Evolutionary conservation across 30 jellyfish, hydroid and myxozoan genomes (phyloP).

Genomic region (Catostylus mosaicus): DNA sequence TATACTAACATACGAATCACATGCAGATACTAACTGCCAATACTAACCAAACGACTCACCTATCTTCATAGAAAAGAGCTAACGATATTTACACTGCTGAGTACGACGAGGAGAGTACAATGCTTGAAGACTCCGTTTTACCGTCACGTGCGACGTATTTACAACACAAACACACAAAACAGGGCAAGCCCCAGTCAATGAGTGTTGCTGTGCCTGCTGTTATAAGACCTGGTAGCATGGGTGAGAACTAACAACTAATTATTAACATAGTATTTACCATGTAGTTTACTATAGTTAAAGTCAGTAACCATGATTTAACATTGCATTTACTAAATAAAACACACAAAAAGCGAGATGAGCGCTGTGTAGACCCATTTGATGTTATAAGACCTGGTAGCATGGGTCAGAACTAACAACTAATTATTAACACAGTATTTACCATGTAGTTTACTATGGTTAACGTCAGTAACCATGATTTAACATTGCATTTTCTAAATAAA

Average conservation of each 20-base stretch:
- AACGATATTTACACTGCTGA: constrained; percentile 83
- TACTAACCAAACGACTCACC: constrained; percentile 19
- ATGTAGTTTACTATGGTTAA: too few species aligned
- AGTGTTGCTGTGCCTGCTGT: constrained; percentile 96
- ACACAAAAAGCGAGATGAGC: too few species aligned
- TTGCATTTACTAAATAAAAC: too few species aligned
- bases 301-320: too few species aligned
- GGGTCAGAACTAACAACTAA: too few species aligned
- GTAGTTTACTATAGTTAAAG: not conserved
- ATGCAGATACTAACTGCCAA: not conserved
- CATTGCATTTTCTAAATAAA: too few species aligned
- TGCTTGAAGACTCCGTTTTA: constrained; percentile 88
- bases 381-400: too few species aligned
- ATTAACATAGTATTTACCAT: not conserved
- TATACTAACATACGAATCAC: too few species aligned
- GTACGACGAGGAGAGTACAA: constrained; percentile 85
- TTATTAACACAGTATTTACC: too few species aligned
- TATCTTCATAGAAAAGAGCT: constrained; percentile 76
- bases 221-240: constrained; percentile 94
- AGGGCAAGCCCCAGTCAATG: constrained; percentile 81
- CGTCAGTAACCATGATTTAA: too few species aligned
- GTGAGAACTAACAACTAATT: constrained; percentile 49
- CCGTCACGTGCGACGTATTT: constrained; percentile 90
- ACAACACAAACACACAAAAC: constrained; percentile 68
- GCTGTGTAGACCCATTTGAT: too few species aligned